These are phyloP conservation scores for Myioborus miniatus DNA, from an alignment of 2,797 vertebrate species.

Conservation along the genomic window DNA sequence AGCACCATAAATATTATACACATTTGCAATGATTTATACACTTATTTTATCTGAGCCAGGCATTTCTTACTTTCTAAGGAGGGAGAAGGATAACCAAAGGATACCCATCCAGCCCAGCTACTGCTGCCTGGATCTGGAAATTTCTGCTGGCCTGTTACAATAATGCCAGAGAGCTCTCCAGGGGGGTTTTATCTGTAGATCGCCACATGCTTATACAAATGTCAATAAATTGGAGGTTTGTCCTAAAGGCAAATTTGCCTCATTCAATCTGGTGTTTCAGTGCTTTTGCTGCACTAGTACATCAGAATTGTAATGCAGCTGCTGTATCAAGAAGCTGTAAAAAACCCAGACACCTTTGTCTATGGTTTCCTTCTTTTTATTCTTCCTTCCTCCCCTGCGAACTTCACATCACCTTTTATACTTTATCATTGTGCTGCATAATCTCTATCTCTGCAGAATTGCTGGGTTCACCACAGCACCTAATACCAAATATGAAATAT, in stretches of 20 bases:
- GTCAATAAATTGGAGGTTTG: neutral
- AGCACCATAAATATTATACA: slow-evolving; percentile 34
- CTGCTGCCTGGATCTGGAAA: neutral
- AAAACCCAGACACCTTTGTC: neutral
- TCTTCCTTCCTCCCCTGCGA: neutral
- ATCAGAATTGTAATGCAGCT: neutral
- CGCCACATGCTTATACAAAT: neutral
- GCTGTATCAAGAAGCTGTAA: neutral
- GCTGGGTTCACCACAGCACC: neutral
- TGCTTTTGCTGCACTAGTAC: neutral
- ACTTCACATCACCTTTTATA: slow-evolving; percentile 27
- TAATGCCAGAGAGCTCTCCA: neutral
- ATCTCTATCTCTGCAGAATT: neutral
- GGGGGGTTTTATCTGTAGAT: neutral
- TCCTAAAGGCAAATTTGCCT: neutral
- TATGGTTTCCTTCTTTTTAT: neutral
- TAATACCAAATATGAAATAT: slow-evolving; percentile 34
- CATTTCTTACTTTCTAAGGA: slow-evolving; percentile 6
- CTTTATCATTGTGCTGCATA: slow-evolving; percentile 20
- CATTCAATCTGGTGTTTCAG: neutral
- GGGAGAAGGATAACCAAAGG: neutral
- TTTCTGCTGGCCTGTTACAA: neutral
- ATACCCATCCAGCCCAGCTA: neutral
- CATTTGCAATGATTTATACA: neutral
- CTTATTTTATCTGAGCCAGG: slow-evolving; percentile 11